A percentile compares a stretch with the other conserved stretches of the same genome.
phyloP scores from a whole-genome alignment of 2,113 vertebrate genomes.

The Helogale parvula region DNA sequence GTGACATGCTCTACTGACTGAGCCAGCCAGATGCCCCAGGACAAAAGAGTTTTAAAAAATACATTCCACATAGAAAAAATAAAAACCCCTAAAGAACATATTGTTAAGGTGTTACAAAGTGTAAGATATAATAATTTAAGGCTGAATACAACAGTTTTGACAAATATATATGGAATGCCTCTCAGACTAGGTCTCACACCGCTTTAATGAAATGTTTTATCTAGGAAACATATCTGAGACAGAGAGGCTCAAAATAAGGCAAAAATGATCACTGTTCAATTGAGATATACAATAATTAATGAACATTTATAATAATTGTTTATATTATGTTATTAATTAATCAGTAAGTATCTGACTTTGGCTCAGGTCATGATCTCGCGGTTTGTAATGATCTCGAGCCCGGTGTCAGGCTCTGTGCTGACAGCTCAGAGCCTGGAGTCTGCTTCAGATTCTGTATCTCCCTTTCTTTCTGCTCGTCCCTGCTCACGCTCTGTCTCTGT shows the following conservation, averaged over 20 bases:
- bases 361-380: too few species aligned
- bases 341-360: too few species aligned
- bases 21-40: background rate
- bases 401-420: too few species aligned
- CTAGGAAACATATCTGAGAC: background rate
- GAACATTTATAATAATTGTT: background rate
- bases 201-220: background rate
- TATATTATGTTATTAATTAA: background rate
- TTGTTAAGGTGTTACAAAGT: background rate
- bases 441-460: too few species aligned
- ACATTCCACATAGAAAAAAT: background rate
- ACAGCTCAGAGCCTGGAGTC: too few species aligned
- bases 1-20: background rate
- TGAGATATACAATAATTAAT: background rate
- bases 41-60: background rate
- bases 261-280: background rate
- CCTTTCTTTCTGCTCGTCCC: too few species aligned
- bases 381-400: too few species aligned
- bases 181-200: background rate
- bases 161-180: background rate
- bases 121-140: background rate
- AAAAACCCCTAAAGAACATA: background rate
- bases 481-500: too few species aligned
- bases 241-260: background rate
- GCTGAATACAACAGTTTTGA: background rate